phyloP scores from a whole-genome alignment of 2,113 vertebrate genomes.

The Naja naja region DNA sequence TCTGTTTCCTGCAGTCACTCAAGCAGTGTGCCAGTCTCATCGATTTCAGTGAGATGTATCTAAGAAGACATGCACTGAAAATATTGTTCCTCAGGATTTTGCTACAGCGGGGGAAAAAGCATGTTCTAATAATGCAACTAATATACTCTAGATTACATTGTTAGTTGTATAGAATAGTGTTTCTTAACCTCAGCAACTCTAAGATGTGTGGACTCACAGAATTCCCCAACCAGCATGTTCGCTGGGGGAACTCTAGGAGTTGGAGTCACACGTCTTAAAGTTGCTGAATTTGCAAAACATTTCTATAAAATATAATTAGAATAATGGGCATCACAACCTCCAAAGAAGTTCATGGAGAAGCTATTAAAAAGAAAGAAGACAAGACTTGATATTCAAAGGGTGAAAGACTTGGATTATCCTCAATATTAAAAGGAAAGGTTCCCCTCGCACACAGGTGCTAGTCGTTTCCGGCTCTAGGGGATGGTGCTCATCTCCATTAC shows the following conservation, averaged over 20 bases:
- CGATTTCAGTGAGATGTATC: not conserved
- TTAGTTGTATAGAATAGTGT: too few species aligned
- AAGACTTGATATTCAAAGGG: not conserved
- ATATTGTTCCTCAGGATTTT: not conserved
- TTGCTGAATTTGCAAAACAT: too few species aligned
- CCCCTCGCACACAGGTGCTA: too few species aligned
- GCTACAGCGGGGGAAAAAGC: not conserved
- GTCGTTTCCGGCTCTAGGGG: too few species aligned
- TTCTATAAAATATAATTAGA: not conserved
- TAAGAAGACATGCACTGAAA: not conserved
- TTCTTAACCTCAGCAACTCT: too few species aligned
- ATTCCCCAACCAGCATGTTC: too few species aligned
- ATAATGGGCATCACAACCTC: not conserved
- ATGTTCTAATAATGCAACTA: not conserved
- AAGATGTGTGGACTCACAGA: too few species aligned
- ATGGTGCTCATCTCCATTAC: too few species aligned
- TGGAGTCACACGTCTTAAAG: too few species aligned
- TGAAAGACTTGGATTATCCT: not conserved
- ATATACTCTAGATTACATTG: not conserved
- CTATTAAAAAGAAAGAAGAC: not conserved
- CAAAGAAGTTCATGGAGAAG: not conserved
- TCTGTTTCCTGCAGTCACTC: not conserved
- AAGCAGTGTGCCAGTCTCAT: not conserved
- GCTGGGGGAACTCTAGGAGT: too few species aligned
- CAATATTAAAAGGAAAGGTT: too few species aligned